Percentiles rank a stretch among this genome's conserved stretches.
phyloP scores from a whole-genome alignment of 2,888 invertebrate species.

The Volucella inflata region DNA sequence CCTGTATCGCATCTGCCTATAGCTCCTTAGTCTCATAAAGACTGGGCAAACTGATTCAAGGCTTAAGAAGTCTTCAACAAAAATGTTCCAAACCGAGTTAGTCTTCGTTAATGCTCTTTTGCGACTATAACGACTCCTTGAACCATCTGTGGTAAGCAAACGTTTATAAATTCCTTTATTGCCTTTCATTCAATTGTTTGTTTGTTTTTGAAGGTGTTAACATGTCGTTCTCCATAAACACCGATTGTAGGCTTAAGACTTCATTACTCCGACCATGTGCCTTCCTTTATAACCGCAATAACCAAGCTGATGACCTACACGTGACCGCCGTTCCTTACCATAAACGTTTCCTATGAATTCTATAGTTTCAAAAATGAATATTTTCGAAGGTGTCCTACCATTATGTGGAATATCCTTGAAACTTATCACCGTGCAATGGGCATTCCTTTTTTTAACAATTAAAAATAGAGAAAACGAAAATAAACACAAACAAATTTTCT shows the following conservation, averaged over 20 bases:
- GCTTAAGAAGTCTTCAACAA: too few species aligned
- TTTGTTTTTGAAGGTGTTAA: neutral
- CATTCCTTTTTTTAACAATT: neutral
- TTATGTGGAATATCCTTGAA: neutral
- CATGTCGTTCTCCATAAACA: neutral
- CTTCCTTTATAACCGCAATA: conserved; percentile 8
- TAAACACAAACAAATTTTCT: neutral
- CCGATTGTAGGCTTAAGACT: conserved; percentile 3
- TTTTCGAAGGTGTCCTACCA: neutral
- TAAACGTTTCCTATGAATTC: neutral
- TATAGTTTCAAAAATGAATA: neutral
- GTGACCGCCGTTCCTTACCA: neutral
- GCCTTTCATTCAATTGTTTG: neutral
- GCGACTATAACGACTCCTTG: too few species aligned
- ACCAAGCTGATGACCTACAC: conserved; percentile 7
- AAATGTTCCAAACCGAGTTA: too few species aligned
- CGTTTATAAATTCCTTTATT: too few species aligned
- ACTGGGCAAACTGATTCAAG: too few species aligned
- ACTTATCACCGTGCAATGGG: conserved; percentile 8
- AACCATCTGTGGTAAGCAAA: too few species aligned
- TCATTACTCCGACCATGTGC: conserved; percentile 5
- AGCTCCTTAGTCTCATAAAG: too few species aligned
- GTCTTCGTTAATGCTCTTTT: too few species aligned
- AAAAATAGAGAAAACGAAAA: neutral
- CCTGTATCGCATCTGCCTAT: too few species aligned